Evolutionary conservation across 92 coral and sea anemone genomes (phyloP).

Genomic region (Plumapathes pennacea): DNA sequence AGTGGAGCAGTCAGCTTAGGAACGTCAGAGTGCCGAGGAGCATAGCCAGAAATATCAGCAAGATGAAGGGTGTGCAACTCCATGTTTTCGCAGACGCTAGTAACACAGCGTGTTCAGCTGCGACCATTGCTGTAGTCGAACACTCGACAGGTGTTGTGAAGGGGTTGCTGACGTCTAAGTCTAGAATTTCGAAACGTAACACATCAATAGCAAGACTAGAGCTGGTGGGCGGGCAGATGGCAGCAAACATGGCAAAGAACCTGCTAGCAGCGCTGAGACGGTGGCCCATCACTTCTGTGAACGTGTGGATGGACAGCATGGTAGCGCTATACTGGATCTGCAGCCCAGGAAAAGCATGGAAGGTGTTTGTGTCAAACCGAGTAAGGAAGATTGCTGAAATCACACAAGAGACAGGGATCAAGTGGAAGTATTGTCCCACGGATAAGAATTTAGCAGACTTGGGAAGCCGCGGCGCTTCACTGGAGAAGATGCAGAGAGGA

Average conservation of each 20-base stretch:
- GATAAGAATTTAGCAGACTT: constrained; percentile 58
- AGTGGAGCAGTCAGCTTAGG: constrained; percentile 49
- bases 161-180: constrained; percentile 64
- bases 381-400: constrained; percentile 61
- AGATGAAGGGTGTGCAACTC: constrained; percentile 35
- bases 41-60: constrained; percentile 7
- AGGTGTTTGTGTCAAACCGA: constrained; percentile 49
- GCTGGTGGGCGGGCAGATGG: constrained; percentile 59
- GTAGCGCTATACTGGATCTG: constrained; percentile 61
- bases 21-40: constrained; percentile 51
- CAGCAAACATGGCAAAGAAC: constrained; percentile 48
- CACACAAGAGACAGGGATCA: constrained; percentile 27
- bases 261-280: constrained; percentile 25
- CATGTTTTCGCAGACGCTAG: constrained; percentile 74
- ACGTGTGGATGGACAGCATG: constrained; percentile 56
- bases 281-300: constrained; percentile 42
- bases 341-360: constrained; percentile 58
- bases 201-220: constrained; percentile 65
- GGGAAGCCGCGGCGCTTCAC: constrained; percentile 61
- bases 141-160: constrained; percentile 31
- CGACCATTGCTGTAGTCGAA: constrained; percentile 55
- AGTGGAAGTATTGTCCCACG: constrained; percentile 66
- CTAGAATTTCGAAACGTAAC: constrained; percentile 67
- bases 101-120: constrained; percentile 55
- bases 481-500: constrained; percentile 46